phyloP scores from a whole-genome alignment of 2,888 invertebrate species.

The Latrodectus elegans region DNA sequence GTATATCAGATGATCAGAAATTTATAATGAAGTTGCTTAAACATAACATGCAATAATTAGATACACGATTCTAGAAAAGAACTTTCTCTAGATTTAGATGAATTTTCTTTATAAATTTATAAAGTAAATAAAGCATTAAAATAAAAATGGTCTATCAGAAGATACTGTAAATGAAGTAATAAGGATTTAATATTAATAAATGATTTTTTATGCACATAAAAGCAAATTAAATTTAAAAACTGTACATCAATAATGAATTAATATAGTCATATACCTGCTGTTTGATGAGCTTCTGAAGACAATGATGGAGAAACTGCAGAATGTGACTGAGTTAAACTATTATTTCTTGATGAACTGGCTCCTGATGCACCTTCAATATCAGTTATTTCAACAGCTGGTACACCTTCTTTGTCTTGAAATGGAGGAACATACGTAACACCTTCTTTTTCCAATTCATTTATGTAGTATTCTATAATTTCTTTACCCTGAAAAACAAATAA shows the following conservation, averaged over 20 bases:
- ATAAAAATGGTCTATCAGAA: too few relatives aligned
- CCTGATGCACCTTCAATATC: slow-evolving; percentile 51
- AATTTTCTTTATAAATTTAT: too few relatives aligned
- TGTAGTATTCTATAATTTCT: slow-evolving; percentile 93
- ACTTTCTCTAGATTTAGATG: too few relatives aligned
- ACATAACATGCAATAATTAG: too few relatives aligned
- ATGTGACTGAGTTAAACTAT: slow-evolving; percentile 55
- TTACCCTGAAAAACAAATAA: slow-evolving; percentile 81
- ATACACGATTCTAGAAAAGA: too few relatives aligned
- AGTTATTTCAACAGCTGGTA: slow-evolving; percentile 57
- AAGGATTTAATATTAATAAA: neutral
- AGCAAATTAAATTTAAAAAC: neutral
- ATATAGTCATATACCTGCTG: slow-evolving; percentile 20
- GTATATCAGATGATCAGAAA: too few relatives aligned
- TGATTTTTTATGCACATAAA: neutral
- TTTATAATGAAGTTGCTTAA: too few relatives aligned
- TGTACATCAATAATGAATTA: neutral
- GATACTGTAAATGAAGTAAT: neutral
- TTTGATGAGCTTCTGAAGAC: slow-evolving; percentile 48
- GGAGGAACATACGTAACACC: slow-evolving; percentile 81
- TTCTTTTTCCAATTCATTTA: slow-evolving; percentile 84
- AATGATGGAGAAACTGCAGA: slow-evolving; percentile 16
- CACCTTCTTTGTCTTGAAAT: slow-evolving; percentile 61
- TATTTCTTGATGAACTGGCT: slow-evolving; percentile 47
- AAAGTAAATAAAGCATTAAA: too few relatives aligned